Percentiles rank a stretch among this genome's conserved stretches.
Conservation (phyloP, 2,888 invertebrate species). For the Tetramorium bicarinatum region DNA sequence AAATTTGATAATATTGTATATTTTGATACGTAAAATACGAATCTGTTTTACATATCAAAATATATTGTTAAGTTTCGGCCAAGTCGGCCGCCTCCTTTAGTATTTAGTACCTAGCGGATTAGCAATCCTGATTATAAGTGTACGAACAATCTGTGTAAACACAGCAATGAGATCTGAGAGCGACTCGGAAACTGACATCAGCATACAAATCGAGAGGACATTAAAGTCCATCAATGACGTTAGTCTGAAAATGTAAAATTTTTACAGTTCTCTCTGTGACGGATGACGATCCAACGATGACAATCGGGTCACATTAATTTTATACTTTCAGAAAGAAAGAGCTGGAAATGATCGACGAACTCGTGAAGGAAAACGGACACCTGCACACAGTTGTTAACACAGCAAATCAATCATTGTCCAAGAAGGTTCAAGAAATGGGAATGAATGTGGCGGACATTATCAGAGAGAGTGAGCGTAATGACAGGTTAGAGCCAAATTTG, state of each 20-base stretch:
- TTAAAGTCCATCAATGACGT: conserved; percentile 61
- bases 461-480: background rate
- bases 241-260: conserved; percentile 68
- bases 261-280: background rate
- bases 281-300: background rate
- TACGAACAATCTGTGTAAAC: background rate
- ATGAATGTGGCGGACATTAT: conserved; percentile 57
- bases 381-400: conserved; percentile 62
- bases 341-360: conserved; percentile 70
- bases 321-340: conserved; percentile 73
- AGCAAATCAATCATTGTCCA: conserved; percentile 67
- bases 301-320: background rate
- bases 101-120: no score
- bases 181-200: conserved; percentile 1
- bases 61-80: no score
- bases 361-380: conserved; percentile 71
- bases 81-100: no score
- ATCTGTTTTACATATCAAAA: no score
- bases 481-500: background rate
- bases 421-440: conserved; percentile 54
- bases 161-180: background rate
- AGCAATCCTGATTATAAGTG: background rate
- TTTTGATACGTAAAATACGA: no score
- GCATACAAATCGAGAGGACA: conserved; percentile 59
- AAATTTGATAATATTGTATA: no score